These are phyloP conservation scores for Oenanthe oenanthe DNA, from an alignment of 2,113 vertebrate species.

Conservation along the genomic window DNA sequence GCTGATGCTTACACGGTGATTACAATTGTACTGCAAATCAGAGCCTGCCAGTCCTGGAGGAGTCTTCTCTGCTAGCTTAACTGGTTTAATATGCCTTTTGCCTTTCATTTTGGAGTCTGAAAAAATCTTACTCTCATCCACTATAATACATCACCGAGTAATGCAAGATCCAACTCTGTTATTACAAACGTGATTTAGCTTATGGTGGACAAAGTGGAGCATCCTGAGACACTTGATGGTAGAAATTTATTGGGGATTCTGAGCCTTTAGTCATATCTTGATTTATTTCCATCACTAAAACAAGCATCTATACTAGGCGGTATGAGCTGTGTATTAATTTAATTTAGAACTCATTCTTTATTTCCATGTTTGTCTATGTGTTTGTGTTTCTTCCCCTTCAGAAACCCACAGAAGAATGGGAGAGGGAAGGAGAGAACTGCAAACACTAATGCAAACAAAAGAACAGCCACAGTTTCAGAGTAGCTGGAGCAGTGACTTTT, in stretches of 20 bases:
- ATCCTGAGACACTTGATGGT: not conserved
- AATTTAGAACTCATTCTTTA: not conserved
- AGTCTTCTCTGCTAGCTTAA: not conserved
- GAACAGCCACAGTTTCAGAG: not conserved
- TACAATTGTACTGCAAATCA: not conserved
- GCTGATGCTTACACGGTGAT: not conserved
- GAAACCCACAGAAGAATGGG: not conserved
- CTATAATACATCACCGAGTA: not conserved
- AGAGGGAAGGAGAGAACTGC: not conserved
- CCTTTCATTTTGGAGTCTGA: not conserved
- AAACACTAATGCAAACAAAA: not conserved
- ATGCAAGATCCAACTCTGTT: not conserved
- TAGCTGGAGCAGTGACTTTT: not conserved
- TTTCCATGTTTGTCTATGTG: not conserved
- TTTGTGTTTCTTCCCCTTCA: not conserved
- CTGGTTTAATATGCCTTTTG: not conserved
- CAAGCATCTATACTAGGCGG: not conserved
- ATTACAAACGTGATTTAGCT: not conserved
- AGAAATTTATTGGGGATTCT: not conserved
- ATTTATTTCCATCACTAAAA: not conserved
- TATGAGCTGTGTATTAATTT: not conserved
- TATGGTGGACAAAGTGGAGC: not conserved
- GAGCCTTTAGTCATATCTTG: not conserved
- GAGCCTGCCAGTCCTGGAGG: not conserved
- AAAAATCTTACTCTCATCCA: not conserved